A percentile compares a stretch with the other conserved stretches of the same genome.
Conservation (phyloP, 2,888 invertebrate species). For the Desoria tigrina region DNA sequence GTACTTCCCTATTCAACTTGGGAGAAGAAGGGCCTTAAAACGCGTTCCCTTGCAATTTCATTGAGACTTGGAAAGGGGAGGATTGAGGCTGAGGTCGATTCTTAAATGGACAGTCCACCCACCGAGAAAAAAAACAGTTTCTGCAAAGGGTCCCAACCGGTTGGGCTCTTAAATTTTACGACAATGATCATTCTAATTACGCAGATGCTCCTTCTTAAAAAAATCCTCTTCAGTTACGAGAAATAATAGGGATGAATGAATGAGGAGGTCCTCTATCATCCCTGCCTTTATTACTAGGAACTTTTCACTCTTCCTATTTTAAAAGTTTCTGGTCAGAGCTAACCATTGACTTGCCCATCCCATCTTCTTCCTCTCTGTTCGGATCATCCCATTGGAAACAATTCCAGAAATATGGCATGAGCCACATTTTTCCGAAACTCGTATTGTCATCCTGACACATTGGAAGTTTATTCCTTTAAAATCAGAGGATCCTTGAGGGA, state of each 20-base stretch:
- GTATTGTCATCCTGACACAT: neutral
- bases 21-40: neutral
- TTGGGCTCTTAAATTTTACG: neutral
- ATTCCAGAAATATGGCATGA: constrained; percentile 6
- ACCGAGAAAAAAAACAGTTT: neutral
- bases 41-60: neutral
- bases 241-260: too few relatives aligned
- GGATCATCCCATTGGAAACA: too few relatives aligned
- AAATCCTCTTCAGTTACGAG: neutral
- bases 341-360: too few relatives aligned
- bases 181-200: constrained; percentile 10
- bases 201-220: constrained; percentile 7
- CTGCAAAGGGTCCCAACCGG: neutral
- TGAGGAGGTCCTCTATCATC: too few relatives aligned
- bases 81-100: neutral
- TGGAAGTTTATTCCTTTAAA: neutral
- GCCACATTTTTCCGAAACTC: constrained; percentile 1
- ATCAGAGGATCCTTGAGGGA: neutral
- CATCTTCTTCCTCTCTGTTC: too few relatives aligned
- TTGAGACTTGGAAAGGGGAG: neutral
- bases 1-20: neutral
- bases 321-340: neutral
- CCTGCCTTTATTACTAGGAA: neutral
- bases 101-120: neutral
- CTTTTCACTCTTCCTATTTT: neutral